A percentile compares a stretch with the other conserved stretches of the same genome.
phyloP scores from a whole-genome alignment of 2,888 invertebrate species.

The Piscicola geometra region DNA sequence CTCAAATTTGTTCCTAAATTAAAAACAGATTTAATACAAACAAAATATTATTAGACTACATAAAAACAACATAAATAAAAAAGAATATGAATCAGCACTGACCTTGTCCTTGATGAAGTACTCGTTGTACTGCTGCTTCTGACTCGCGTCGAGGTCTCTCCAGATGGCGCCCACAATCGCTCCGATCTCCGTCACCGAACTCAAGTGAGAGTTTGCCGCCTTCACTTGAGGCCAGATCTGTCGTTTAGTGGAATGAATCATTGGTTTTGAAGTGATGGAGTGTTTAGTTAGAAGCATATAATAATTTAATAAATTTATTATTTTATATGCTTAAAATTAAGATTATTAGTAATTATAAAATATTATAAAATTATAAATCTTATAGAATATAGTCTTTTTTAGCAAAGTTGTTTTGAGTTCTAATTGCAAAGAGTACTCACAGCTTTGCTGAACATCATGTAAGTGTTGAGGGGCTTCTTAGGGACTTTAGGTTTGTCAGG shows the following conservation, averaged over 20 bases:
- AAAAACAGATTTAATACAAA: background rate
- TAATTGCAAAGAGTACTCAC: too few species aligned
- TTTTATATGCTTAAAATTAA: too few species aligned
- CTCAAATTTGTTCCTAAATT: too few species aligned
- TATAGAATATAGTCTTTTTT: too few species aligned
- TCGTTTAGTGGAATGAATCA: too few species aligned
- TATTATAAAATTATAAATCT: too few species aligned
- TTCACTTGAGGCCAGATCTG: constrained; percentile 45
- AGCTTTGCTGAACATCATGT: constrained; percentile 45
- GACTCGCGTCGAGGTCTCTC: constrained; percentile 42
- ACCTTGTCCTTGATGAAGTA: constrained; percentile 43
- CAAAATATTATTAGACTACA: background rate
- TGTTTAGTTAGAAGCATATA: background rate
- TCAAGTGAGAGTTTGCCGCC: constrained; percentile 40
- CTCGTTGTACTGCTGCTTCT: constrained; percentile 44
- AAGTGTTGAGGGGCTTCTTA: constrained; percentile 44
- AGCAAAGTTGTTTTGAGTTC: background rate
- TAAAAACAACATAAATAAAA: too few species aligned
- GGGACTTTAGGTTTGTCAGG: constrained; percentile 40
- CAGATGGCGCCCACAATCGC: constrained; percentile 45
- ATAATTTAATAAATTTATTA: background rate
- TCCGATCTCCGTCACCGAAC: constrained; percentile 45
- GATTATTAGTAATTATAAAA: too few species aligned
- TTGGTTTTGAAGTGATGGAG: too few species aligned
- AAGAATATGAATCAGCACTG: too few species aligned